phyloP scores from a whole-genome alignment of 2,797 vertebrate species.

The Parotocinclus haroldoi region DNA sequence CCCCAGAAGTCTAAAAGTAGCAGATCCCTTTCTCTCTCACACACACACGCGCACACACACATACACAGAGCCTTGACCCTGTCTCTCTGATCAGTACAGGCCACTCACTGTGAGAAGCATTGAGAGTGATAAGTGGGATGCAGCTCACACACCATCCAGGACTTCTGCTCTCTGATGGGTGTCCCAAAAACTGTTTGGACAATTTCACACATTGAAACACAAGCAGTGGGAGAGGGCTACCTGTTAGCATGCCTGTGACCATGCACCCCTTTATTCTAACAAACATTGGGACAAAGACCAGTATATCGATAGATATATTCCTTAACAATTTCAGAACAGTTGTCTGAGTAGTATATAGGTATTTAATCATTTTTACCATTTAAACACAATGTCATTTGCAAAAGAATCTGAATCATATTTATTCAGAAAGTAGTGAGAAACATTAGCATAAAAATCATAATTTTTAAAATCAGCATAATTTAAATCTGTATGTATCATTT shows the following conservation, averaged over 20 bases:
- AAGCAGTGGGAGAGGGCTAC: conserved; percentile 12
- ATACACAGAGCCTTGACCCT: conserved; percentile 26
- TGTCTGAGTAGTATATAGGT: background rate
- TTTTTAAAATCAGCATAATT: too few species aligned
- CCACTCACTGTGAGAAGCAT: conserved; percentile 30
- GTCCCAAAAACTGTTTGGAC: conserved; percentile 33
- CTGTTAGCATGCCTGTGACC: conserved; percentile 24
- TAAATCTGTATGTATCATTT: too few species aligned
- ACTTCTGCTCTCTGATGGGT: conserved; percentile 34
- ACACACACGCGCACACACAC: conserved; percentile 23
- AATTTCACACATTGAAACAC: conserved; percentile 31
- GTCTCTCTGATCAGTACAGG: conserved; percentile 24
- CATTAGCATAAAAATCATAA: too few species aligned
- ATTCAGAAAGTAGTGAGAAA: too few species aligned
- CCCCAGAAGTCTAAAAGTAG: too few species aligned
- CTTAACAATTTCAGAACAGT: background rate
- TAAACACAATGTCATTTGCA: too few species aligned
- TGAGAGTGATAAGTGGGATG: conserved; percentile 29
- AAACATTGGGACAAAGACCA: too few species aligned
- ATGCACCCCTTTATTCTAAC: conserved; percentile 5
- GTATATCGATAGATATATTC: too few species aligned
- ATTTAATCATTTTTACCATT: background rate
- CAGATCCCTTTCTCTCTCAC: background rate
- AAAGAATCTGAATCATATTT: too few species aligned
- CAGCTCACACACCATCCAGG: conserved; percentile 29